Conservation (phyloP, 2,888 invertebrate species). For the Encarsia formosa region DNA sequence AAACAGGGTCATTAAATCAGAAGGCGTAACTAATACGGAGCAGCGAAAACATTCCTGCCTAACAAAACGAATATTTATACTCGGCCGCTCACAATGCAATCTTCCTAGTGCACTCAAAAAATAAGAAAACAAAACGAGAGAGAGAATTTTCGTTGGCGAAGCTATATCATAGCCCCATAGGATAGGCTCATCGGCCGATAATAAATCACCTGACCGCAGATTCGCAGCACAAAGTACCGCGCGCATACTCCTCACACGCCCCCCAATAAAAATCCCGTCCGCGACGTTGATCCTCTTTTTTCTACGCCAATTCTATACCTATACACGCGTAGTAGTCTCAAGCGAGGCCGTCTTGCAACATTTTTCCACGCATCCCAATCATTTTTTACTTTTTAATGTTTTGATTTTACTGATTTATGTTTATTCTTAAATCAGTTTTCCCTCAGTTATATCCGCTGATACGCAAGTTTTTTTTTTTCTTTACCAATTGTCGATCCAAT, state of each 20-base stretch:
- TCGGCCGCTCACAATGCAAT: conserved; percentile 13
- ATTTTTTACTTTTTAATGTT: no score
- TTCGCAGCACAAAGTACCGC: conserved; percentile 7
- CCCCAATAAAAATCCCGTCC: conserved; percentile 8
- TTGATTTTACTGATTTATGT: no score
- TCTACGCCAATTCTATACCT: no score
- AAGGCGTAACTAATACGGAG: conserved; percentile 10
- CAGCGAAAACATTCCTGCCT: not conserved
- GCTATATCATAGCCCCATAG: not conserved
- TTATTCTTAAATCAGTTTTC: no score
- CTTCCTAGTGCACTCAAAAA: conserved; percentile 2
- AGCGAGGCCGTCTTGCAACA: no score
- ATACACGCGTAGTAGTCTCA: no score
- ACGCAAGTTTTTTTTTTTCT: no score
- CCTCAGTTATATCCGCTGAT: no score
- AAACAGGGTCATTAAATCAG: conserved; percentile 8
- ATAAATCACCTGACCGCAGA: conserved; percentile 15
- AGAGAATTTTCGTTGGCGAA: not conserved
- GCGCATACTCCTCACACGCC: not conserved
- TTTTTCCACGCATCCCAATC: no score
- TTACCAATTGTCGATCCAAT: no score
- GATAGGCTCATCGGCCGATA: not conserved
- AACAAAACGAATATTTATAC: conserved; percentile 5
- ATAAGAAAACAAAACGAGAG: not conserved
- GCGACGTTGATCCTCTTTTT: no score